phyloP scores from a whole-genome alignment of 1,140 invertebrate genomes.

The Magallana gigas region DNA sequence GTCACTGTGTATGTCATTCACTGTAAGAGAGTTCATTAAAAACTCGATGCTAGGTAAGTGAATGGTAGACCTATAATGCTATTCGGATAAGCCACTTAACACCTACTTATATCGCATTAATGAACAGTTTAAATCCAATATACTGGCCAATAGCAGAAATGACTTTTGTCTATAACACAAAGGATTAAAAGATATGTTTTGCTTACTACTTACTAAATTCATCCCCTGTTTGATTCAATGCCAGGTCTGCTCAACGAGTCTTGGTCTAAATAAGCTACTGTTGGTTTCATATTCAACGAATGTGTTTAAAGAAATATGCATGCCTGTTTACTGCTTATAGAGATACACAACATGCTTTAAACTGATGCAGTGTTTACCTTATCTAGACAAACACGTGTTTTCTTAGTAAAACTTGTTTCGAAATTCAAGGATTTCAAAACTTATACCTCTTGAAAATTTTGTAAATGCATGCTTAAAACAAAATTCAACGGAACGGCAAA shows the following conservation, averaged over 20 bases:
- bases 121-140: slow-evolving; percentile 27
- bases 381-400: no score
- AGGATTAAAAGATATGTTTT: slow-evolving; percentile 28
- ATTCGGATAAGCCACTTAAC: slow-evolving; percentile 14
- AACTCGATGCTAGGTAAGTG: background rate
- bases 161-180: slow-evolving; percentile 27
- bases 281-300: no score
- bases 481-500: no score
- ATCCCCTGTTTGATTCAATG: background rate
- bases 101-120: slow-evolving; percentile 18
- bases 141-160: background rate
- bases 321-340: no score
- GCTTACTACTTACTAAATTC: slow-evolving; percentile 3
- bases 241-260: background rate
- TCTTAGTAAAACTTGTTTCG: no score
- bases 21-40: background rate
- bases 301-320: no score
- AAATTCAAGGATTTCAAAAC: no score
- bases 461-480: no score
- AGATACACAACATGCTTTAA: no score
- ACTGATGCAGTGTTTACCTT: no score
- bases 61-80: background rate
- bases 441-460: no score
- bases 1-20: background rate
- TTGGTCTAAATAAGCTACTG: no score